phyloP scores from a whole-genome alignment of 1,140 invertebrate genomes.

The Trichomalopsis sarcophagae region DNA sequence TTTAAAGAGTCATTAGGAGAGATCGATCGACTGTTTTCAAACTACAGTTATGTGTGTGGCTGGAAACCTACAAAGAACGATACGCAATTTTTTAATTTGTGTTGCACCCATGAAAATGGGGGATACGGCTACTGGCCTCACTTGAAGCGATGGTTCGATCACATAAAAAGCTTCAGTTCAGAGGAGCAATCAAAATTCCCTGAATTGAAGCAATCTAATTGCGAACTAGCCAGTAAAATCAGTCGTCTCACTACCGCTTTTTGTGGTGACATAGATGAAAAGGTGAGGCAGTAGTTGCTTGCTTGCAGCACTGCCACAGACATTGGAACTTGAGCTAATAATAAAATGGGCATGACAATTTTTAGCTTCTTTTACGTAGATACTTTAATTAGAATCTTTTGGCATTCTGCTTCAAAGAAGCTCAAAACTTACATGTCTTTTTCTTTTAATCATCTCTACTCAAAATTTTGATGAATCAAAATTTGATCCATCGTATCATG shows the following conservation, averaged over 20 bases:
- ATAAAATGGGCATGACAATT: neutral
- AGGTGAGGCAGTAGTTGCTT: slow-evolving; percentile 65
- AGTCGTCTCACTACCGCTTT: slow-evolving; percentile 44
- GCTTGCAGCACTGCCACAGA: slow-evolving; percentile 60
- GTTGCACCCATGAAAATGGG: slow-evolving; percentile 65
- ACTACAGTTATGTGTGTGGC: slow-evolving; percentile 77
- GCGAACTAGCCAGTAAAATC: slow-evolving; percentile 53
- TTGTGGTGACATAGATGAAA: slow-evolving; percentile 59
- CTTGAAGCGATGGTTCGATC: slow-evolving; percentile 77
- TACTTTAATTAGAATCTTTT: too few species aligned
- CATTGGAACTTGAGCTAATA: slow-evolving; percentile 16
- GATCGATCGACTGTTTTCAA: slow-evolving; percentile 71
- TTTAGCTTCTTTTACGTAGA: too few species aligned
- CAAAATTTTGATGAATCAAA: neutral
- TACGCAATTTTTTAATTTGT: slow-evolving; percentile 71
- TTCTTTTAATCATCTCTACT: neutral
- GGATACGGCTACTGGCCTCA: slow-evolving; percentile 69
- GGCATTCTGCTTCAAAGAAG: neutral
- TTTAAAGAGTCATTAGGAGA: slow-evolving; percentile 57
- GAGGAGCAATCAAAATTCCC: slow-evolving; percentile 73
- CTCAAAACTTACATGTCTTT: neutral
- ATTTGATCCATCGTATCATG: neutral
- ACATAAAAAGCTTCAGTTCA: slow-evolving; percentile 77
- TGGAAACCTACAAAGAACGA: slow-evolving; percentile 76
- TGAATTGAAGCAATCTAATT: slow-evolving; percentile 46